Evolutionary conservation across 2,797 vertebrate species (phyloP).

Genomic region (Lacerta agilis): DNA sequence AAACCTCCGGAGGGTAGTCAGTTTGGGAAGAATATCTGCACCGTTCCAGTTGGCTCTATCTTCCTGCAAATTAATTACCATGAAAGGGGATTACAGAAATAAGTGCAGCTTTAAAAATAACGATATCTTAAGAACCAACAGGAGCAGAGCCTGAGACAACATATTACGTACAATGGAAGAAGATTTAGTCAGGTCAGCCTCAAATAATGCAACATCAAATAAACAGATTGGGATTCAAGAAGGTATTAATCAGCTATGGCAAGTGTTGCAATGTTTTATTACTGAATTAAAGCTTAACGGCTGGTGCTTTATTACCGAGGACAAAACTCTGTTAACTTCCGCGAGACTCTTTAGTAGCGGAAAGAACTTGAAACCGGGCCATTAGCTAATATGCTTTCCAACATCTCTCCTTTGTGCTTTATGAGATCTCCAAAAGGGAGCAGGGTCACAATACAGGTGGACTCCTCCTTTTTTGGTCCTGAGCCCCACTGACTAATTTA

Average conservation of each 20-base stretch:
- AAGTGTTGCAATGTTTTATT: slow-evolving; percentile 25
- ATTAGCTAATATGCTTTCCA: neutral
- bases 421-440: neutral
- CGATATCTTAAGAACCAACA: neutral
- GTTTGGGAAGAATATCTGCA: neutral
- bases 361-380: slow-evolving; percentile 1
- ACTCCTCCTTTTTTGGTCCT: neutral
- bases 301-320: neutral
- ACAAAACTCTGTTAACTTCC: slow-evolving; percentile 17
- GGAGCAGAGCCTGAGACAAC: neutral
- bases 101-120: slow-evolving; percentile 3
- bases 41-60: slow-evolving; percentile 14
- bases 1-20: too few relatives aligned
- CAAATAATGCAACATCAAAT: neutral
- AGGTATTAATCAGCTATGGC: neutral
- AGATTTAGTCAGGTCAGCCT: slow-evolving; percentile 5
- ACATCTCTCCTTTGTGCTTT: neutral
- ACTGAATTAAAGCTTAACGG: slow-evolving; percentile 10
- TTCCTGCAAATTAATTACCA: slow-evolving; percentile 37
- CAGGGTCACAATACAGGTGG: neutral
- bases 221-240: slow-evolving; percentile 6
- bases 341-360: neutral
- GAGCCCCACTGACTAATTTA: neutral
- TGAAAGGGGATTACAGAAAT: neutral
- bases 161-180: slow-evolving; percentile 5